A percentile compares a stretch with the other conserved stretches of the same genome.
Conservation (phyloP, 2,888 invertebrate species). For the Caenorhabditis auriculariae region DNA sequence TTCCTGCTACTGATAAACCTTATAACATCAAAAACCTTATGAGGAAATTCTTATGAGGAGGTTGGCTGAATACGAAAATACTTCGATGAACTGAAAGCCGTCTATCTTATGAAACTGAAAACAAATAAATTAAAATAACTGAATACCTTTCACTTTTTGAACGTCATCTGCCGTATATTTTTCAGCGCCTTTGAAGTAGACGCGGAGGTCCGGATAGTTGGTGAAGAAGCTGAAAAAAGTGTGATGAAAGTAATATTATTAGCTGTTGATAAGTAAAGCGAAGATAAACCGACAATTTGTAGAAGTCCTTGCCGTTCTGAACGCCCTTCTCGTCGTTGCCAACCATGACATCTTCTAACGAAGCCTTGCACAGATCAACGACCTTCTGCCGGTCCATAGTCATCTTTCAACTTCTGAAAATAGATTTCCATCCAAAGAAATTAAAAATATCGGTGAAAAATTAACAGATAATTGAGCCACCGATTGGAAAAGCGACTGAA, state of each 20-base stretch:
- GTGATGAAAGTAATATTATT: neutral
- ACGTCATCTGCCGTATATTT: conserved; percentile 51
- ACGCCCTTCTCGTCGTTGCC: conserved; percentile 38
- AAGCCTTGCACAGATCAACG: conserved; percentile 31
- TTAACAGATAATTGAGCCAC: too few species aligned
- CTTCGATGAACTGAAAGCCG: too few species aligned
- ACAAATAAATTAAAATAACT: neutral
- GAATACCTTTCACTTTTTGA: too few species aligned
- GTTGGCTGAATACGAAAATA: too few species aligned
- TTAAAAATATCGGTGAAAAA: too few species aligned
- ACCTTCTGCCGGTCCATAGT: conserved; percentile 28
- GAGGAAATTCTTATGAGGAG: too few species aligned
- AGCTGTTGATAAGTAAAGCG: neutral
- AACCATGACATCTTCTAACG: conserved; percentile 35
- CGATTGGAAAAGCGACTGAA: too few species aligned
- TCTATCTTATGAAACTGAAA: too few species aligned
- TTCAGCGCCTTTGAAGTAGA: conserved; percentile 54
- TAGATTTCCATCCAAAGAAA: too few species aligned
- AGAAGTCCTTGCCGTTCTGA: conserved; percentile 53
- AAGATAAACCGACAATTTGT: conserved; percentile 45
- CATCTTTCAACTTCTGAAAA: conserved; percentile 20
- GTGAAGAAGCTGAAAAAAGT: conserved; percentile 46
- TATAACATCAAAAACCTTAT: too few species aligned
- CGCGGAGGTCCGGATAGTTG: conserved; percentile 50
- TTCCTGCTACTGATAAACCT: too few species aligned